Evolutionary conservation across 1,140 invertebrate genomes (phyloP), one percentile per base, ranked within the genome.

Genomic region (Muscidifurax raptorellus): DNA sequence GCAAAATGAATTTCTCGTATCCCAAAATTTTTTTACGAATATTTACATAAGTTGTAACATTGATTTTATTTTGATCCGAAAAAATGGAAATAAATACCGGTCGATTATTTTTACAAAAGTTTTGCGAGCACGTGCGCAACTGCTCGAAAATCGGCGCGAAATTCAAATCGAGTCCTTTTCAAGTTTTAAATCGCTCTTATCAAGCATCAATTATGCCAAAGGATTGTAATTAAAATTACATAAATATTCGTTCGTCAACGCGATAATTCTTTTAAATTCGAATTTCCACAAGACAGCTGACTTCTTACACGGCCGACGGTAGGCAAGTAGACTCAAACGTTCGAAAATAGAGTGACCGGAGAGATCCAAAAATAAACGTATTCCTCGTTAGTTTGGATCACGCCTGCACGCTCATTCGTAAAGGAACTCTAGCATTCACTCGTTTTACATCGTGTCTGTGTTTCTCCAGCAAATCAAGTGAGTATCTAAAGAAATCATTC

Each of bases 321-420:
- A 40, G 12, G 40, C 12, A 69, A 72, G 64, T 75, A 66, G 44
- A 85, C 52, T 28, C 32, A 47, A 82, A 36, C 18, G 84, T 85
- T 85, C 85, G 64, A 88, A 91, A 91, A 91, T 91, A 91, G 90
- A 89, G 85, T 83, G 81, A 87, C 86, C 84, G 83, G 78, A 78
- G 86, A 86, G 79, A 40, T 89, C 90, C 88, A 91, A 91, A 91
- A 91, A 91, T 91, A 91, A 87, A 83, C 77, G 30, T 67, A 76
- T 85, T 85, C 87, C 86, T 84, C 36, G 85, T 87, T 88, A 89
- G 89, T 89, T 84, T 75, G 30, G 80, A 82, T 79, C 67, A 36
- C 76, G 80, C 32, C 44, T 83, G 25, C 69, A 44, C 27, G 71
- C 5, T 64, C 25, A 40, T 75, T 75, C 27, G 67, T 44, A 12